Base-by-base conservation (phyloP, 2,797 vertebrate species). In the Neosilurus hyrtlii region DNA sequence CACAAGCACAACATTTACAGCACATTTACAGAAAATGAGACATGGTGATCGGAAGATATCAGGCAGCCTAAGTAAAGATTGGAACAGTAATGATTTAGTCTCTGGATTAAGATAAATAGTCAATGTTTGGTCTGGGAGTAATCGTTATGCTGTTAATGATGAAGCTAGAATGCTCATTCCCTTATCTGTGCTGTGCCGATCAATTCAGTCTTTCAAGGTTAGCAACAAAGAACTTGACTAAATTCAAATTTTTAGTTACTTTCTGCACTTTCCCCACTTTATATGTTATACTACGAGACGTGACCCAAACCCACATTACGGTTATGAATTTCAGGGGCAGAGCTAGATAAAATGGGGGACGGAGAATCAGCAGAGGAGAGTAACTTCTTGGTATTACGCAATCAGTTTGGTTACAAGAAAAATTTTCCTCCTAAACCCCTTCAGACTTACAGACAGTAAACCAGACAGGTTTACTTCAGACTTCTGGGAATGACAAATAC, bases 111-210 rank as follows among this genome's bases (percentile, higher is more conserved):
- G 56, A 76, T 71, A 76, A 75, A 70, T 24, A 85, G 72, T 56
- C 72, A 63, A 22, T 72, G 73, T 85, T 82, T 82, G 79, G 80
- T 78, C 79, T 85, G 24, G 26, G 65, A 81, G 59, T 78, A 67
- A 52, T 65, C 73, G 22, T 14, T 43, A 57, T 7, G 74, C 4
- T 77, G 72, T 74, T 4, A 79, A 70, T 57, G 76, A 22, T 52
- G 35, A 75, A 66, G 62, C 12, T 35, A 80, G 68, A 43, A 66
- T 12, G 6, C 73, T 80, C 5, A 59, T 75, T 68, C 35, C 52
- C 72, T 81, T 81, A 81, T 72, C 79, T 72, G 80, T 30, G 37
- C 43, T 35, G 26, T 74, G 9, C 24, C 35, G 51, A 24, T 76
- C 71, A 70, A 52, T 26, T 70, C 52, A 26, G 37, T 24, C 2